A percentile compares a stretch with the other conserved stretches of the same genome.
Evolutionary conservation across 1,140 invertebrate species (phyloP).

Genomic region (Lethrus apterus): DNA sequence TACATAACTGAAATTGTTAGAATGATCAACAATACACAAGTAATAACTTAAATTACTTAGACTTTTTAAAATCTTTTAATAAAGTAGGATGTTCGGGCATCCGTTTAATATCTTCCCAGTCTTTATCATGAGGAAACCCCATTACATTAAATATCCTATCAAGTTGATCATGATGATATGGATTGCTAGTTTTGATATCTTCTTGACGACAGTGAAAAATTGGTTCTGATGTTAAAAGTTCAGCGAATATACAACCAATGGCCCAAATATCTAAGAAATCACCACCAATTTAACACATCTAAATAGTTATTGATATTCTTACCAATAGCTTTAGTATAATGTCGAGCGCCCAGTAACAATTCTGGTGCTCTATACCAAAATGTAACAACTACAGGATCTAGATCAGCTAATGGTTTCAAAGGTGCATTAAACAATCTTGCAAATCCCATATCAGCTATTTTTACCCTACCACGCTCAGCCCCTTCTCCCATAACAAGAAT

Average conservation of each 20-base stretch:
- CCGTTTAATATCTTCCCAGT: conserved; percentile 99
- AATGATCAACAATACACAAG: conserved; percentile 6
- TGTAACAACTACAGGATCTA: conserved; percentile 99
- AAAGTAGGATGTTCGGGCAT: conserved; percentile 98
- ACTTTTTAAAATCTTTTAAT: conserved; percentile 94
- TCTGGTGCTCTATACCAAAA: conserved; percentile 99
- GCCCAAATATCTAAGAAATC: conserved; percentile 98
- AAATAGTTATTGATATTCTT: conserved; percentile 29
- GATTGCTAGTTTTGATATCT: conserved; percentile 99
- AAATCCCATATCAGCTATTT: conserved; percentile 99
- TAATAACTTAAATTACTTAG: conserved; percentile 58
- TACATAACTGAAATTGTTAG: conserved; percentile 67
- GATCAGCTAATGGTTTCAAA: conserved; percentile 91
- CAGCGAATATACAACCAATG: conserved; percentile 99
- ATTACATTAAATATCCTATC: conserved; percentile 99
- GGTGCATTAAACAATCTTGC: conserved; percentile 98
- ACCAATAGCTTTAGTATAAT: conserved; percentile 99
- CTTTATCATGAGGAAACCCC: conserved; percentile 98
- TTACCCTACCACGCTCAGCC: conserved; percentile 90
- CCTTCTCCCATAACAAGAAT: conserved; percentile 99
- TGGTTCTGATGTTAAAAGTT: conserved; percentile 93
- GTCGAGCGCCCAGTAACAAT: conserved; percentile 88
- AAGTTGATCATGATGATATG: conserved; percentile 99
- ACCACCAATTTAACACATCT: too few species aligned
- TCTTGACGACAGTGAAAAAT: conserved; percentile 99